Base-by-base conservation (phyloP, 2,797 vertebrate genomes). In the Bryconaethiops microstoma region DNA sequence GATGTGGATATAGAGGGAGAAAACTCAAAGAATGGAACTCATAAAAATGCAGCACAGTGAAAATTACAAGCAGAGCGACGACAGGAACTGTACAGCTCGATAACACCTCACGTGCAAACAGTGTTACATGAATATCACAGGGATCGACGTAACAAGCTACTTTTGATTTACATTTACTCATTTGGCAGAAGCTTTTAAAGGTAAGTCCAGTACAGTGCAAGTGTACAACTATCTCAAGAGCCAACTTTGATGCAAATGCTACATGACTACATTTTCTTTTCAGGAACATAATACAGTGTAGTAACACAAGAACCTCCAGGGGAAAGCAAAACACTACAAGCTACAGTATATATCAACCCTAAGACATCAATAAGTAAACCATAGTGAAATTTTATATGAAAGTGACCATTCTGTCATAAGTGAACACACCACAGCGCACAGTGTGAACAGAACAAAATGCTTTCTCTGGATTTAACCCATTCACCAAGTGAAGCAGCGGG, bases 21-120 rank as follows among this genome's bases (percentile, higher is more conserved):
- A 71, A 23, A 50, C 14, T 13, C 17, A 14, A 72, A 75, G 63
- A 17, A 74, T 52, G 29, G 23, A 54, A 21, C 10, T 25, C 21
- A 60, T 73, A 29, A 73, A 82, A 74, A 60, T 35, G 29, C 17
- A 23, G 9, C 23, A 42, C 13, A 72, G 13, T 29, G n/a, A 19
- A 17, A 78, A 78, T 9, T n/a, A 67, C 4, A 57, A 57, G 16
- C n/a, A 25, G 35, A 39, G 19, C 1, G 5, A 72, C 23, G 55
- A 50, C 67, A 45, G 39, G 3, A 23, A 14, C 29, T 17, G 13
- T 35, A 23, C 6, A 48, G 42, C 19, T 50, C 23, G 67, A 13
- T 48, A 71, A 72, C 17, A 39, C 52, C 25, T 39, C 17, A 19
- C 8, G 57, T 40, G 19, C 52, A 73, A 1, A 2, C 42, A 69